Conservation (phyloP, 2,888 invertebrate species). For the Bruchidius siliquastri region DNA sequence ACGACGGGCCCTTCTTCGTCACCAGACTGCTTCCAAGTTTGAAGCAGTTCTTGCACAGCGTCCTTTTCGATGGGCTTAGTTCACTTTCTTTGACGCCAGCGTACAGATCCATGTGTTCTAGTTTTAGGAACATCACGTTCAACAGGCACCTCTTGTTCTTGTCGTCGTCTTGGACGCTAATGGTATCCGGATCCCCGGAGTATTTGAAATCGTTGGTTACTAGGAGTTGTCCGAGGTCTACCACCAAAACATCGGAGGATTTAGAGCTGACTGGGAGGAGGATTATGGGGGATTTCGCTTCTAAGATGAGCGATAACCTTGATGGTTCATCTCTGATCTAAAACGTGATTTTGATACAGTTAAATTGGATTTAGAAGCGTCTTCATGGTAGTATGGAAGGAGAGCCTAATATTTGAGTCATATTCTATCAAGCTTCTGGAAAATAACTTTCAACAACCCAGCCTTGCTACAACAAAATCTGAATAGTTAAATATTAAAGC, state of each 20-base stretch:
- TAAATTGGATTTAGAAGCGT: neutral
- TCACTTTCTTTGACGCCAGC: slow-evolving; percentile 51
- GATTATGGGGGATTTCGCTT: slow-evolving; percentile 76
- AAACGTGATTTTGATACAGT: slow-evolving; percentile 16
- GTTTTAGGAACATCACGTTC: slow-evolving; percentile 68
- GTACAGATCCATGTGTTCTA: slow-evolving; percentile 74
- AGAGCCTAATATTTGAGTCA: no score
- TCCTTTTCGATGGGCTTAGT: slow-evolving; percentile 23
- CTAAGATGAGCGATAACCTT: slow-evolving; percentile 57
- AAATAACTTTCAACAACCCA: no score
- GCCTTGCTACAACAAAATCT: no score
- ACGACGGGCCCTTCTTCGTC: slow-evolving; percentile 57
- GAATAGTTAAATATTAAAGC: no score
- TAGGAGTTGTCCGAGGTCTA: slow-evolving; percentile 73
- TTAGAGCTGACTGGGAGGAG: slow-evolving; percentile 80
- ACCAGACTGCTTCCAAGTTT: slow-evolving; percentile 52
- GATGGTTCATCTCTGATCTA: slow-evolving; percentile 41
- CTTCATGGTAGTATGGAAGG: no score
- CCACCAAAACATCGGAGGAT: slow-evolving; percentile 71
- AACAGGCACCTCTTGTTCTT: slow-evolving; percentile 56
- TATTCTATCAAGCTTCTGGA: no score
- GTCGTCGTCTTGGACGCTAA: slow-evolving; percentile 46
- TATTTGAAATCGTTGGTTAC: slow-evolving; percentile 71
- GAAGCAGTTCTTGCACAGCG: slow-evolving; percentile 23
- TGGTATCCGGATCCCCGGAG: slow-evolving; percentile 55